Conservation (phyloP, 2,113 vertebrate genomes). For the Xyliphius kryptos region DNA sequence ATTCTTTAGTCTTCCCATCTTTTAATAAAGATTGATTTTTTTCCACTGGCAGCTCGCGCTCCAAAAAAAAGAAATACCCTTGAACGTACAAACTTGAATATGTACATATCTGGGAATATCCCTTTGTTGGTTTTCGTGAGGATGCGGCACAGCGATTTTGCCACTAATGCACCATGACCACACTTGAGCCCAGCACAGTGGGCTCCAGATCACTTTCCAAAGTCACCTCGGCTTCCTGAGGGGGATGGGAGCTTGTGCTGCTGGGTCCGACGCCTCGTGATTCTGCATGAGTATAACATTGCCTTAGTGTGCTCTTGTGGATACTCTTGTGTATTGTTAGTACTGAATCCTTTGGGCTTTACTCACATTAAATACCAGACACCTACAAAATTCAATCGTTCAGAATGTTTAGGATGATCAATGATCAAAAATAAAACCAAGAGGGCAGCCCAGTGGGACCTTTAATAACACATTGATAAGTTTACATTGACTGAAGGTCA, state of each 20-base stretch:
- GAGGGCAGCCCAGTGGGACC: background rate
- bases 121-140: slow-evolving; percentile 70
- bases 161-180: slow-evolving; percentile 60
- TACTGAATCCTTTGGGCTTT: background rate
- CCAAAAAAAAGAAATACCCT: slow-evolving; percentile 56
- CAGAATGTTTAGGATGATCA: background rate
- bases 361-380: background rate
- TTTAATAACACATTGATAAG: slow-evolving; percentile 46
- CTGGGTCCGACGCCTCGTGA: slow-evolving; percentile 10
- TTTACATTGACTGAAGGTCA: slow-evolving; percentile 50
- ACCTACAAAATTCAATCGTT: background rate
- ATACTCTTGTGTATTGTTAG: background rate
- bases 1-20: slow-evolving; percentile 65
- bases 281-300: slow-evolving; percentile 14
- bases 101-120: slow-evolving; percentile 64
- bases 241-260: slow-evolving; percentile 32
- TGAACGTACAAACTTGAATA: slow-evolving; percentile 71
- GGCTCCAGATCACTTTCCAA: slow-evolving; percentile 65
- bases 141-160: slow-evolving; percentile 53
- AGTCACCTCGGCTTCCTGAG: slow-evolving; percentile 60
- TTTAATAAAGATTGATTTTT: slow-evolving; percentile 73
- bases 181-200: slow-evolving; percentile 59
- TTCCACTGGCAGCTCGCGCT: slow-evolving; percentile 38
- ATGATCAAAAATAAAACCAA: slow-evolving; percentile 10
- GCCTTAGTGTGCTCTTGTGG: background rate